phyloP scores from a whole-genome alignment of 2,888 invertebrate genomes.

The Heliconius erato region DNA sequence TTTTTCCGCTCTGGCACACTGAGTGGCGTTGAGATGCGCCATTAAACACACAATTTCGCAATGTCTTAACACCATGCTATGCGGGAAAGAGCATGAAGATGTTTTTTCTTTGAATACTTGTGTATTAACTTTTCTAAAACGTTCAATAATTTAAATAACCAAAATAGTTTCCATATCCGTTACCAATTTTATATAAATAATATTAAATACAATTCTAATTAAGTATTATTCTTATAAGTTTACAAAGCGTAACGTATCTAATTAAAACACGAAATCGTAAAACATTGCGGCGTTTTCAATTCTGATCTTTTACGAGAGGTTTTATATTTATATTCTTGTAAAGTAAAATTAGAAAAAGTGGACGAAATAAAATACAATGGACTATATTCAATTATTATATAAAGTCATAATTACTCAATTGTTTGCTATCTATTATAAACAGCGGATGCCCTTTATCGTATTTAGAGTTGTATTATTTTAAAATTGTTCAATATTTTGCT shows the following conservation, averaged over 20 bases:
- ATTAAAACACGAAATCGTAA: background rate
- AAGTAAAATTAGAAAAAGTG: background rate
- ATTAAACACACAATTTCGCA: no score
- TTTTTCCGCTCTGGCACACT: no score
- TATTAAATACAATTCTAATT: background rate
- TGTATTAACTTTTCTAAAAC: no score
- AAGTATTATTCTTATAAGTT: constrained; percentile 5
- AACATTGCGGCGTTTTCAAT: background rate
- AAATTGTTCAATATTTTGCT: background rate
- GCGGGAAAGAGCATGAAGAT: no score
- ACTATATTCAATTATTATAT: background rate
- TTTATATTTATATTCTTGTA: background rate
- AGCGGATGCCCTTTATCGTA: background rate
- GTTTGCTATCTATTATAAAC: background rate
- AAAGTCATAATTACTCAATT: background rate
- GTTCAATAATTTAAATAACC: background rate
- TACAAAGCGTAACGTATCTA: background rate
- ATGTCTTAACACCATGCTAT: no score
- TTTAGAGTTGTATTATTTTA: background rate
- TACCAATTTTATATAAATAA: background rate
- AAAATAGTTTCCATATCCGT: background rate
- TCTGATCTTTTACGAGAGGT: background rate
- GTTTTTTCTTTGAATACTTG: no score
- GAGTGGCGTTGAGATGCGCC: no score
- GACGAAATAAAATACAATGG: background rate